Evolutionary conservation across 2,113 vertebrate species (phyloP), one percentile per base, ranked within the genome.

Genomic region (Hemicordylus capensis): DNA sequence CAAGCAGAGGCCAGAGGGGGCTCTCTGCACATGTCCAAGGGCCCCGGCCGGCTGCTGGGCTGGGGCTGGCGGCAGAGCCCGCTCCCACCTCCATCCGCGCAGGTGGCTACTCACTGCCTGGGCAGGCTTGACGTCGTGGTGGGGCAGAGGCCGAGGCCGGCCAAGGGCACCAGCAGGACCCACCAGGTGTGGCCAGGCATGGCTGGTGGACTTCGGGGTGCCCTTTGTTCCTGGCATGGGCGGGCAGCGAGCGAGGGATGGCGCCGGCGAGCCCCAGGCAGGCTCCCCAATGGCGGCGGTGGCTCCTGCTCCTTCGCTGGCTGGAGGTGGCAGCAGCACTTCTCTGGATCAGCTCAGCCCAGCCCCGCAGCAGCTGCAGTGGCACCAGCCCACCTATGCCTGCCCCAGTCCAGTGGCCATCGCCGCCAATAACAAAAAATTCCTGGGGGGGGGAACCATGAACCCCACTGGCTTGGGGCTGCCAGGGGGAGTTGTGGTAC

Each of bases 221-320:
- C 89, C 92, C 91, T 93, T 92, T 92, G 92, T 92, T 92, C 91
- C 78, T 87, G 89, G 85, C 78, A 54, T 44, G 72, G 73, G 44
- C 20, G 17, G 44, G 78, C 61, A 39, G 72, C n/a, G 5, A 51
- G 46, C n/a, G 73, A 28, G 31, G 48, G 8, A 76, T 20, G 31
- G 48, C 34, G 73, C 54, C 20, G 24, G 34, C 75, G 10, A 51
- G 34, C 31, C 37, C 37, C 42, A 6, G 24, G 22, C 56, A 24
- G 76, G 22, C 58, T 17, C 59, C 61, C 42, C 8, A 31, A 17
- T 34, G 9, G 79, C n/a, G 44, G n/a, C 46, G 19, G 42, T 26
- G 48, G 46, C n/a, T 15, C 51, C 64, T 15, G 64, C 64, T 34
- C 61, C 6, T 26, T 63, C 26, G 24, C 51, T 54, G 10, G 51